These are phyloP conservation scores for Tachycineta bicolor DNA, from an alignment of 2,113 vertebrate genomes.

Conservation along the genomic window DNA sequence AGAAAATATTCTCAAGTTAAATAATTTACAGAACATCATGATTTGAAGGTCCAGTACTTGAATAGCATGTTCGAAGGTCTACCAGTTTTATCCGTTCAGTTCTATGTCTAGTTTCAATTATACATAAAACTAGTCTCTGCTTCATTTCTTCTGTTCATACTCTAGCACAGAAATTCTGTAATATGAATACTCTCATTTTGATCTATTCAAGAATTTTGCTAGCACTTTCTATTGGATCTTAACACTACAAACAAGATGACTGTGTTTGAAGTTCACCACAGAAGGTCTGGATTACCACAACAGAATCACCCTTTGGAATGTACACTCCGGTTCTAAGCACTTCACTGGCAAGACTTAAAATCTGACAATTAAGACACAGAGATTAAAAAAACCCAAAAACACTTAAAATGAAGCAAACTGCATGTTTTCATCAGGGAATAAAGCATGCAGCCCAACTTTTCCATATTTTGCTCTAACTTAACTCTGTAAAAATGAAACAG, in stretches of 20 bases:
- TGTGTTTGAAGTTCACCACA: not conserved
- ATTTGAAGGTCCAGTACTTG: not conserved
- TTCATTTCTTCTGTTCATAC: not conserved
- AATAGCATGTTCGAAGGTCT: not conserved
- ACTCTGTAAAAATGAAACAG: not conserved
- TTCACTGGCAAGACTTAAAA: not conserved
- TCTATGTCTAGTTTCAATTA: not conserved
- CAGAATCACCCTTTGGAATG: not conserved
- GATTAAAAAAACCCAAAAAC: not conserved
- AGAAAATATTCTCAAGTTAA: not conserved
- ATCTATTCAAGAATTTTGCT: not conserved
- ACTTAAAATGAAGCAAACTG: not conserved
- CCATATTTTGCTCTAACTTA: not conserved
- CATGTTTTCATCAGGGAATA: not conserved
- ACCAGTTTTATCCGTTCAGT: not conserved
- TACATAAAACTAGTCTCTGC: not conserved
- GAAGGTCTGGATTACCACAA: not conserved
- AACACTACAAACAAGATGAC: not conserved
- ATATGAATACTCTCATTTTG: not conserved
- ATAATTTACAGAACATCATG: not conserved
- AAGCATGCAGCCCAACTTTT: not conserved
- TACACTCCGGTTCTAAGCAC: not conserved
- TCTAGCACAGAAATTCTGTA: not conserved
- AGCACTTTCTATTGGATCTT: not conserved
- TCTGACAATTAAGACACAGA: not conserved